Base-by-base conservation (phyloP, 2,797 vertebrate species). In the Aeoliscus strigatus region DNA sequence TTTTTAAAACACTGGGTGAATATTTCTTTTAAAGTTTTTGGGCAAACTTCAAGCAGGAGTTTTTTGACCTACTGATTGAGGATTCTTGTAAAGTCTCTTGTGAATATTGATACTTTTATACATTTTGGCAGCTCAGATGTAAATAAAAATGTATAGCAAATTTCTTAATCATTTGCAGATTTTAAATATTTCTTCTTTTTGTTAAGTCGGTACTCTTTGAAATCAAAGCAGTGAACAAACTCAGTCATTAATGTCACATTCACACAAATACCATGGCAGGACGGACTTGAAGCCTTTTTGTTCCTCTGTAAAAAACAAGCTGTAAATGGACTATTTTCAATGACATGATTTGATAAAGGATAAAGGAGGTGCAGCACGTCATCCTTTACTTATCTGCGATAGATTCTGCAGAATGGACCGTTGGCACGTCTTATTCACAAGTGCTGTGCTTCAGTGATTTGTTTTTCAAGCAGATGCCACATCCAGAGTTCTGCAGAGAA, bases 81-180 rank as follows among this genome's bases (percentile, higher is more conserved):
- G 79, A 86, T 78, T 87, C 80, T 87, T 90, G 84, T 90, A 88
- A 71, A 92, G 86, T 90, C 91, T 89, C 87, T 88, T 92, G 91
- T 92, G 89, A 89, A 91, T 91, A 92, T 83, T 57, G 58, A 90
- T 86, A 89, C 82, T 89, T 90, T 87, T 90, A 85, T 89, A 88
- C 78, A 85, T 89, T 91, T 87, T 89, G 94, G 95, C 94, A 97
- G 94, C 96, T 99, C 92, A 87, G 87, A 90, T 94, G 92, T 96
- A 93, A 87, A 93, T 95, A 91, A 53, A 87, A 86, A 66, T 96
- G 91, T 96, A 91, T 91, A 93, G 90, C 77, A 89, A 70, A 84
- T 90, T 91, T 92, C 83, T 31, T 91, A 91, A 88, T 86, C 86
- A 74, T 70, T 77, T 65, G 69, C 82, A 84, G 87, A 86, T 87